A percentile compares a stretch with the other conserved stretches of the same genome.
These are phyloP conservation scores for Entelurus aequoreus DNA, from an alignment of 2,113 vertebrate genomes.

Conservation along the genomic window DNA sequence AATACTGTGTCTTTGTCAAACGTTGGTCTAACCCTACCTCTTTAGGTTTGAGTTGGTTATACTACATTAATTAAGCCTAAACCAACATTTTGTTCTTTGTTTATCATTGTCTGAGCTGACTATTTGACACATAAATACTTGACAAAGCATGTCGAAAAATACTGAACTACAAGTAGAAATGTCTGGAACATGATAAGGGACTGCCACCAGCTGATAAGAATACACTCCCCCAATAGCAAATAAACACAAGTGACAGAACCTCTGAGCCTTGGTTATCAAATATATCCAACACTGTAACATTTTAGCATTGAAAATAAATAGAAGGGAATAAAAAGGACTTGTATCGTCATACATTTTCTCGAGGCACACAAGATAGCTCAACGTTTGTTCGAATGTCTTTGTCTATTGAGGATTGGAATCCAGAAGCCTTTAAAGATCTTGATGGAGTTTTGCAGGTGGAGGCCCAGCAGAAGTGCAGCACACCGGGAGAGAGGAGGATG, in stretches of 20 bases:
- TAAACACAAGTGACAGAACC: not conserved
- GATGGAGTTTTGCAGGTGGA: slow-evolving; percentile 54
- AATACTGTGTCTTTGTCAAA: too few relatives aligned
- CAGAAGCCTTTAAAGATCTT: slow-evolving; percentile 18
- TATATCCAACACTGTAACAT: not conserved
- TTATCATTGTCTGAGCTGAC: too few relatives aligned
- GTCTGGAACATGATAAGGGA: not conserved
- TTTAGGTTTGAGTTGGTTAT: too few relatives aligned
- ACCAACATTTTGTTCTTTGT: too few relatives aligned
- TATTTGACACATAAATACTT: too few relatives aligned
- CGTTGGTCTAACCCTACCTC: too few relatives aligned
- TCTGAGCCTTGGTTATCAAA: slow-evolving; percentile 8
- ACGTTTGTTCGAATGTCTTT: slow-evolving; percentile 22
- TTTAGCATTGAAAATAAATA: slow-evolving; percentile 32
- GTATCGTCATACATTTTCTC: slow-evolving; percentile 23
- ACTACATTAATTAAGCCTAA: too few relatives aligned
- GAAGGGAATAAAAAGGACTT: not conserved
- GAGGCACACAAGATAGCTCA: slow-evolving; percentile 12
- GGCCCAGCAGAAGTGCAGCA: slow-evolving; percentile 76
- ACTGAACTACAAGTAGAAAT: slow-evolving; percentile 15
- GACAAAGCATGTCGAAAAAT: too few relatives aligned
- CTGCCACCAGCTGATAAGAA: not conserved
- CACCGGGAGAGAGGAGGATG: slow-evolving; percentile 80
- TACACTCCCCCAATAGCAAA: not conserved
- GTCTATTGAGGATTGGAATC: slow-evolving; percentile 28